Evolutionary conservation across 2,797 vertebrate genomes (phyloP).

Genomic region (Cryptoblepharus egeriae): DNA sequence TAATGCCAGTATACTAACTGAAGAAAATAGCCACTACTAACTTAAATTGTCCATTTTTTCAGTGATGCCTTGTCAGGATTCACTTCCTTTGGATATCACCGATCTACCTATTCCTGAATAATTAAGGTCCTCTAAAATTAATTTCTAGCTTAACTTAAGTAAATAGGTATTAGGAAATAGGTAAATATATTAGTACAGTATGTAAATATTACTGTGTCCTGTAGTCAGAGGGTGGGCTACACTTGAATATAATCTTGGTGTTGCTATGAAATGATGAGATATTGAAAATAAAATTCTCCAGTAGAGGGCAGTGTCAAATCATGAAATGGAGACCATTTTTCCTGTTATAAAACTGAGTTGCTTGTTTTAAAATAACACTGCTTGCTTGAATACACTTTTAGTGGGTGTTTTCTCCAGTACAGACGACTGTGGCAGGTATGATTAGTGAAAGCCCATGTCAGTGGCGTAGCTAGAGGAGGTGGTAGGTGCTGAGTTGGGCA

Average conservation of each 20-base stretch:
- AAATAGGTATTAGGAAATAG: background rate
- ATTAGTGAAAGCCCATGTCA: too few species aligned
- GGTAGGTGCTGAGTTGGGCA: too few species aligned
- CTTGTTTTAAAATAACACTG: slow-evolving; percentile 6
- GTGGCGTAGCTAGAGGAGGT: too few species aligned
- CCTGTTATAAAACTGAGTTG: accelerated
- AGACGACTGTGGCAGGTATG: too few species aligned
- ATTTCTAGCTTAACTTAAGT: background rate
- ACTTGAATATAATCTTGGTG: accelerated
- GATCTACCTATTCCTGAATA: too few species aligned
- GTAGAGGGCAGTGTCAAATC: slow-evolving; percentile 57
- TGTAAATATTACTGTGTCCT: background rate
- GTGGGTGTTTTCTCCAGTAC: background rate
- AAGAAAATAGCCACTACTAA: too few species aligned
- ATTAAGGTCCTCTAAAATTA: background rate
- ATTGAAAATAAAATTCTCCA: slow-evolving; percentile 23
- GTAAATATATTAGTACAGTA: background rate
- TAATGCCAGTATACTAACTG: too few species aligned
- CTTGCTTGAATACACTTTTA: background rate
- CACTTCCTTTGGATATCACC: too few species aligned
- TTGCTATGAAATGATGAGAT: background rate
- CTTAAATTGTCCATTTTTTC: too few species aligned
- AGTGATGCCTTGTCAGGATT: too few species aligned
- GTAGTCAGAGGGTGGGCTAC: too few species aligned
- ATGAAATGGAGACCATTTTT: accelerated